Evolutionary conservation across 2,888 invertebrate species (phyloP).

Genomic region (Apamea epomidion): DNA sequence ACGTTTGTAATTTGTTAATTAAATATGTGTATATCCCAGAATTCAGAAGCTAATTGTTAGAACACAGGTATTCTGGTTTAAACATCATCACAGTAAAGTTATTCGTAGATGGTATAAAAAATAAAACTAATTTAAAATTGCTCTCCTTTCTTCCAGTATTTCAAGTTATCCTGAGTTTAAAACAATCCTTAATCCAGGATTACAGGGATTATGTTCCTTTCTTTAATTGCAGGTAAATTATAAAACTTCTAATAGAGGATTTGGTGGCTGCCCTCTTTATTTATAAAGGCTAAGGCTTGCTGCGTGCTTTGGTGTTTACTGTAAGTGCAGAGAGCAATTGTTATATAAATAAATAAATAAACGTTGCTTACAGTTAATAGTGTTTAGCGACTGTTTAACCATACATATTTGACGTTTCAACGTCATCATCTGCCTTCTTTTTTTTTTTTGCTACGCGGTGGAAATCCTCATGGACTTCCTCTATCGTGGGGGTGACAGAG

Average conservation of each 20-base stretch:
- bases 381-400: no score
- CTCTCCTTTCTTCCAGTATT: constrained; percentile 34
- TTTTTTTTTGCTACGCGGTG: no score
- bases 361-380: no score
- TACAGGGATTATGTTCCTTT: constrained; percentile 48
- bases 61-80: not conserved
- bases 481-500: no score
- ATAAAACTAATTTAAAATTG: constrained; percentile 40
- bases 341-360: not conserved
- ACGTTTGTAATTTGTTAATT: constrained; percentile 34
- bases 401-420: no score
- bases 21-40: not conserved
- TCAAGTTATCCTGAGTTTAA: constrained; percentile 34
- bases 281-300: not conserved
- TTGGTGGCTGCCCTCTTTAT: not conserved
- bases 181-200: constrained; percentile 53
- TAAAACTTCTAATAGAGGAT: constrained; percentile 22
- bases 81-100: constrained; percentile 5
- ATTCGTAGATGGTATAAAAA: constrained; percentile 11
- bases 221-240: constrained; percentile 42
- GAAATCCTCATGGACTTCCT: no score
- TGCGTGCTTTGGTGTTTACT: not conserved
- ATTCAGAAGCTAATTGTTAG: not conserved
- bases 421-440: no score
- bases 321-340: not conserved